phyloP scores from a whole-genome alignment of 2,113 vertebrate species.

The Rhynchomys soricoides region DNA sequence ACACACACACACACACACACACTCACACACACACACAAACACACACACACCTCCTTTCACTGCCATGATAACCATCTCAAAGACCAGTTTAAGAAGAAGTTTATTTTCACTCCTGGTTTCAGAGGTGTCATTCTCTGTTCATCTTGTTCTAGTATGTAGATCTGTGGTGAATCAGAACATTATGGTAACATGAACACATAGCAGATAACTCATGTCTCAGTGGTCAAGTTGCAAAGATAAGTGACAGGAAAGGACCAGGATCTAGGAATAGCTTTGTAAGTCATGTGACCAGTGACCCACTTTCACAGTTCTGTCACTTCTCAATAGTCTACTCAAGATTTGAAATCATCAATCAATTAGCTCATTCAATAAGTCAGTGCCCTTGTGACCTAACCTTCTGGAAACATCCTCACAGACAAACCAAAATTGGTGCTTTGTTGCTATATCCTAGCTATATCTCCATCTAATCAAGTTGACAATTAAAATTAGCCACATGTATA shows the following conservation, averaged over 20 bases:
- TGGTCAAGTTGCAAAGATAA: background rate
- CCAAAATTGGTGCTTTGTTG: background rate
- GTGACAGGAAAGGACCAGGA: background rate
- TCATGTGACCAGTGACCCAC: background rate
- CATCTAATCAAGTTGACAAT: background rate
- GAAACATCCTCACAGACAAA: background rate
- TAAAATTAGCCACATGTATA: background rate
- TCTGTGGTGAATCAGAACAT: background rate
- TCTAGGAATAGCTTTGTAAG: background rate
- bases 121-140: background rate
- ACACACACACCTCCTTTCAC: background rate
- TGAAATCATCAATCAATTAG: background rate
- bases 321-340: background rate
- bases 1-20: background rate
- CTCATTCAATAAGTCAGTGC: background rate
- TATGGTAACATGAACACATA: background rate
- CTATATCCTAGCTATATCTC: background rate
- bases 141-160: background rate
- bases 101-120: background rate
- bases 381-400: background rate
- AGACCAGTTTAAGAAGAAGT: background rate
- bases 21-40: background rate
- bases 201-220: background rate
- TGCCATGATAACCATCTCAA: background rate
- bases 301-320: background rate